Evolutionary conservation across 2,888 invertebrate species (phyloP), one percentile per base, ranked within the genome.

Genomic region (Coremacera marginata): DNA sequence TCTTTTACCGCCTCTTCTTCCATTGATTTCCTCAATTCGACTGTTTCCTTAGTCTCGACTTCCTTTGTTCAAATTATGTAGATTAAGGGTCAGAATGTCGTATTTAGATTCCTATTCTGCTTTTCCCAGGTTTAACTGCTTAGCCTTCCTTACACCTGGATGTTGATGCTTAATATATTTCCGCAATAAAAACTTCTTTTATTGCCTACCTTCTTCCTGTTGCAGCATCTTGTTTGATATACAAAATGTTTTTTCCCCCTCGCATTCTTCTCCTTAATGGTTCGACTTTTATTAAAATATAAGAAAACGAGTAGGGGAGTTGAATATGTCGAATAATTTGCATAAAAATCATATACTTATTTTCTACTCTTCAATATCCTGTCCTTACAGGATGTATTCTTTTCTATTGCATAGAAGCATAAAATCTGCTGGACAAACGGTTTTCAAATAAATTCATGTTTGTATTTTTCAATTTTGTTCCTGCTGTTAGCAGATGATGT

Each of bases 71-170:
- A 87, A 87, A 87, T 87, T 87, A 87, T 87, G 87, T 85, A 87
- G 87, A 87, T 87, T 87, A 85, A 85, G 68, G 87, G 86, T 87
- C 87, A 86, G 83, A 80, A 82, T 81, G 80, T 31, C 3, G 63
- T 22, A 8, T 3, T 14, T 34, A 9, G 63, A 27, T 62, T 2
- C 44, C 14, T 44, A 1, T 44, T 44, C 44, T 11, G 14, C 14
- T 44, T 11, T 44, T 44, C 11, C 44, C 44, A 44, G 44, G 44
- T 14, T 44, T 44, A 44, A 44, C 63, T 31, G 27, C 31, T 63
- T 31, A 31, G 63, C 31, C 31, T 62, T 63, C 31, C 31, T 62
- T 63, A 31, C 63, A 63, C 63, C 63, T 63, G 63, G 63, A 31
- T 16, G 25, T 62, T 31, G 63, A 44, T 44, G 44, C 44, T 44